Conservation (phyloP, 2,888 invertebrate species). For the Agrotis ipsilon region DNA sequence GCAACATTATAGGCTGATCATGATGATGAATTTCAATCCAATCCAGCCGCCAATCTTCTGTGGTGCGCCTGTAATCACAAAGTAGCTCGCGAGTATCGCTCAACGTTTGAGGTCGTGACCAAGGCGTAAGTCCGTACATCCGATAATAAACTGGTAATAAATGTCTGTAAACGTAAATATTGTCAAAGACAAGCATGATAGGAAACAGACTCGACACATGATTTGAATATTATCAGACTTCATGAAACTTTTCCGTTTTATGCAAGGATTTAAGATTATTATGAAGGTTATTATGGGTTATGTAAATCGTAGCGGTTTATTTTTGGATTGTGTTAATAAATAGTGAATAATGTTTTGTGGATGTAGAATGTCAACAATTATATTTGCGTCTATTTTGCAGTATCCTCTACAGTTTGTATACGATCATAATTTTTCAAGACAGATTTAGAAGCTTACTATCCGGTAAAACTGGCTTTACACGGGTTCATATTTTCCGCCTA, state of each 20-base stretch:
- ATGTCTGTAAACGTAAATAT: constrained; percentile 54
- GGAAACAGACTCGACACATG: constrained; percentile 43
- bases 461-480: too few species aligned
- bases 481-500: too few species aligned
- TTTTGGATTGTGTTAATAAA: constrained; percentile 13
- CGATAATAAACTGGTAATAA: constrained; percentile 45
- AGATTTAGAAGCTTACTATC: background rate
- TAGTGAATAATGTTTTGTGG: constrained; percentile 10
- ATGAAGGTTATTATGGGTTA: constrained; percentile 49
- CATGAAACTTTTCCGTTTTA: constrained; percentile 47
- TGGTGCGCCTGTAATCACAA: too few species aligned
- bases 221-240: constrained; percentile 22
- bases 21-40: too few species aligned
- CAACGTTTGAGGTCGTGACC: too few species aligned
- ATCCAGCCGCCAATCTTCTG: too few species aligned
- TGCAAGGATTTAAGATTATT: constrained; percentile 31
- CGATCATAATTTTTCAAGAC: background rate
- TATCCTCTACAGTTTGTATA: background rate
- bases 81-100: too few species aligned
- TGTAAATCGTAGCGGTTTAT: constrained; percentile 29
- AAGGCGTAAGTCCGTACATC: constrained; percentile 8
- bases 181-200: constrained; percentile 45
- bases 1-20: too few species aligned
- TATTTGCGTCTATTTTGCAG: constrained; percentile 12
- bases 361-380: constrained; percentile 4